Evolutionary conservation across 1,140 invertebrate genomes (phyloP), one percentile per base, ranked within the genome.

Genomic region (Aradophagus sp.): DNA sequence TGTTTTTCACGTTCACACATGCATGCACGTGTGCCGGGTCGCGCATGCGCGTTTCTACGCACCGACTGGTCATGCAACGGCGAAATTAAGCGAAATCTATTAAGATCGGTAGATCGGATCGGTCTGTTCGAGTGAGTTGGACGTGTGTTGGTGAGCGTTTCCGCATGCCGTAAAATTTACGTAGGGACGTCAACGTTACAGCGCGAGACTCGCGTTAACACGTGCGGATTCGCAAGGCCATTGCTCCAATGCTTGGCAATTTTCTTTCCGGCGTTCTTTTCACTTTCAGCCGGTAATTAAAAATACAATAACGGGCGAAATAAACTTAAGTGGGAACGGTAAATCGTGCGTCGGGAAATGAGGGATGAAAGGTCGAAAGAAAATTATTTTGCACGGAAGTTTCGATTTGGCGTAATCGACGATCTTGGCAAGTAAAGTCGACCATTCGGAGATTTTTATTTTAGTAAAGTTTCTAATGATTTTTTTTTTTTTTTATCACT

Each of bases 61-160:
- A 35, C 23, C 17, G 15, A 67, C 39, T 65, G 75, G 67, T 77
- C 74, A 75, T 78, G 65, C 74, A 76, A 76, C 65, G 66, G 41
- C 73, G 75, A 77, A 77, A 80, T 80, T 78, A 79, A 80, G 71
- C 55, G 68, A 79, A 77, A 80, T 79, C 74, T 73, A 79, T 79
- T 75, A 74, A 74, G 70, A 77, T 74, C 70, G 50, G 74, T 59
- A 62, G 50, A 73, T 67, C 56, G 26, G 44, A 26, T 27, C 42
- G 23, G 15, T 32, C 15, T 42, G 59, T 65, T 44, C 14, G 42
- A 3, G 14, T 34, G 13, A 2, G 19, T 16, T 23, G 32, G 16
- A 23, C 6, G 16, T 59, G 62, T 67, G 38, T 73, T 73, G n/a
- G 70, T 59, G 52, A 42, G 34, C 45, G 52, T 67, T 73, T 73